phyloP scores from a whole-genome alignment of 1,140 invertebrate species.

The Drosophila micromelanica region DNA sequence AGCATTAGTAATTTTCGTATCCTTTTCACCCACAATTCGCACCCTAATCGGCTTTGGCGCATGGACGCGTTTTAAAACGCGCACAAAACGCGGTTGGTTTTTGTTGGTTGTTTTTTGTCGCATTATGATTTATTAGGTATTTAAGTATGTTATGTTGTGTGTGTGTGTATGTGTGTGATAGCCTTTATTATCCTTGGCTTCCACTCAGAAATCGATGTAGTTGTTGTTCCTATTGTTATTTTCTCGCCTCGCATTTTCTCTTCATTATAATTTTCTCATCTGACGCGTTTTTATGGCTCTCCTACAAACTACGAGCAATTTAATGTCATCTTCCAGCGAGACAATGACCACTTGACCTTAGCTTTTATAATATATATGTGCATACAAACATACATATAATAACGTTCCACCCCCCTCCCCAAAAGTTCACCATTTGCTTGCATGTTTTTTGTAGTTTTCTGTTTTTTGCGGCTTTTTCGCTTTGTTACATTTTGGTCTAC shows the following conservation, averaged over 20 bases:
- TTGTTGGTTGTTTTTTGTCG: background rate
- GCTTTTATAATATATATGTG: slow-evolving; percentile 29
- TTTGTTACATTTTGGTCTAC: slow-evolving; percentile 37
- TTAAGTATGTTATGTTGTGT: slow-evolving; percentile 16
- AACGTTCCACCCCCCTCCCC: slow-evolving; percentile 1
- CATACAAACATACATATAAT: slow-evolving; percentile 4
- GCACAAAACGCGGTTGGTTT: slow-evolving; percentile 10
- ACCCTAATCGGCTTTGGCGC: slow-evolving; percentile 44
- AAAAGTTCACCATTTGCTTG: background rate
- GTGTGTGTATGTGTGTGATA: background rate
- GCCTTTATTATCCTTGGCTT: slow-evolving; percentile 34
- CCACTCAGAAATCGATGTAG: slow-evolving; percentile 27
- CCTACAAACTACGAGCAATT: slow-evolving; percentile 52
- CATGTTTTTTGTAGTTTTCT: too few species aligned
- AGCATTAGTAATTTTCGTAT: slow-evolving; percentile 29
- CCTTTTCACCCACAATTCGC: slow-evolving; percentile 36
- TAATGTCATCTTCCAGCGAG: slow-evolving; percentile 48
- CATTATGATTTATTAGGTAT: slow-evolving; percentile 44
- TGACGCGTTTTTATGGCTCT: slow-evolving; percentile 42
- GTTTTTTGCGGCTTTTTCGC: slow-evolving; percentile 28
- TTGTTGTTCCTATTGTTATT: slow-evolving; percentile 6
- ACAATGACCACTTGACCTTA: slow-evolving; percentile 68
- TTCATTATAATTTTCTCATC: slow-evolving; percentile 34
- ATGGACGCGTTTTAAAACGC: slow-evolving; percentile 41
- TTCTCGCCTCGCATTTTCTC: slow-evolving; percentile 33